Evolutionary conservation across 2,797 vertebrate genomes (phyloP).

Genomic region (Periophthalmus magnuspinnatus): DNA sequence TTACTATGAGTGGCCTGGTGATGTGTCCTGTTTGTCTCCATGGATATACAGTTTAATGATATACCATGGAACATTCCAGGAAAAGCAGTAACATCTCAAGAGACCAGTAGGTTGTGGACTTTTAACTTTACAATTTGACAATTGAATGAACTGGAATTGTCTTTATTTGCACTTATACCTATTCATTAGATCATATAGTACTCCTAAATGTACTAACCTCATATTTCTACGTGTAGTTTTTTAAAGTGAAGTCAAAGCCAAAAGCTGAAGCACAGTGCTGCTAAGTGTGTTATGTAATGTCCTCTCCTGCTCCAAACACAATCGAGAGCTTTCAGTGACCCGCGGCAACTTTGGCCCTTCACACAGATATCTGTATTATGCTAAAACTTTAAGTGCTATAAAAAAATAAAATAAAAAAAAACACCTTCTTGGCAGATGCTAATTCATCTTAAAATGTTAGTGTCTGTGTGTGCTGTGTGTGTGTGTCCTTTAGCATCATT

Average conservation of each 20-base stretch:
- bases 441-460: too few relatives aligned
- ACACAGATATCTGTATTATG: constrained; percentile 10
- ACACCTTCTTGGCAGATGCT: background rate
- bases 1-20: too few relatives aligned
- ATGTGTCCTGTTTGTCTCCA: too few relatives aligned
- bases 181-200: background rate
- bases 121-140: too few relatives aligned
- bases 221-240: background rate
- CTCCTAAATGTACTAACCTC: background rate
- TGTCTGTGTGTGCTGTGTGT: too few relatives aligned
- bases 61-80: too few relatives aligned
- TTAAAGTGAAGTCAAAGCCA: constrained; percentile 39
- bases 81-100: too few relatives aligned
- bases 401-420: constrained; percentile 15
- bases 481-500: too few relatives aligned
- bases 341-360: constrained; percentile 25
- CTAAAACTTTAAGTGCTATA: background rate
- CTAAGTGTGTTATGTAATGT: constrained; percentile 59
- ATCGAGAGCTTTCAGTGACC: constrained; percentile 25
- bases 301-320: constrained; percentile 40
- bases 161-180: background rate
- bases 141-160: background rate
- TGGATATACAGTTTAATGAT: too few relatives aligned
- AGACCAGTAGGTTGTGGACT: too few relatives aligned
- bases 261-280: constrained; percentile 35